Evolutionary conservation across 2,888 invertebrate genomes (phyloP).

Genomic region (Gerris lacustris): DNA sequence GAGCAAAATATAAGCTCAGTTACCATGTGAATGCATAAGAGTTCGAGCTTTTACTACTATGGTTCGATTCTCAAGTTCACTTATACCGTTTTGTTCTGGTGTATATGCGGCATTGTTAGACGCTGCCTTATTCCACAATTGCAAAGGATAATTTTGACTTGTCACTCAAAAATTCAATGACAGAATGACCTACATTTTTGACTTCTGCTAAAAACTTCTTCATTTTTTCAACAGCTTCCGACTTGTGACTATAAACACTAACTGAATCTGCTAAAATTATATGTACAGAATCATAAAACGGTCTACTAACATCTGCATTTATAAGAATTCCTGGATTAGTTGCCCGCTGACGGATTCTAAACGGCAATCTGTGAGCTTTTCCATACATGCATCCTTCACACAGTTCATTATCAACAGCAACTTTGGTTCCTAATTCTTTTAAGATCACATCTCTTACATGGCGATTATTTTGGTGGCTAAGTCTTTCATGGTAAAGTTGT

Average conservation of each 20-base stretch:
- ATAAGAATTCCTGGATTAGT: constrained; percentile 23
- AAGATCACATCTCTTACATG: too few relatives aligned
- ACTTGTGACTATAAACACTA: constrained; percentile 27
- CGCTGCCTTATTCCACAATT: constrained; percentile 18
- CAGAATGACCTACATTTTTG: too few relatives aligned
- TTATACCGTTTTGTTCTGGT: too few relatives aligned
- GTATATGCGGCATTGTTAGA: too few relatives aligned
- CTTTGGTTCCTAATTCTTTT: too few relatives aligned
- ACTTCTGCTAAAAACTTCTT: constrained; percentile 7
- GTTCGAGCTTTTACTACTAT: constrained; percentile 25
- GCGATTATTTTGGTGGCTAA: too few relatives aligned
- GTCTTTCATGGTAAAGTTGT: too few relatives aligned
- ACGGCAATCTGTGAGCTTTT: too few relatives aligned
- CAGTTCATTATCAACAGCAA: too few relatives aligned
- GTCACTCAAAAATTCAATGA: constrained; percentile 32
- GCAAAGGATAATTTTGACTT: constrained; percentile 27
- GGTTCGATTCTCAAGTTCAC: constrained; percentile 23
- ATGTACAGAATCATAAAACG: constrained; percentile 29
- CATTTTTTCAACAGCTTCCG: constrained; percentile 3
- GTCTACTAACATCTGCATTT: constrained; percentile 32
- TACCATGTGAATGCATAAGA: too few relatives aligned
- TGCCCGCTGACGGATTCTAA: constrained; percentile 17
- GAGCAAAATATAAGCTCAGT: too few relatives aligned
- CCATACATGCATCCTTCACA: too few relatives aligned
- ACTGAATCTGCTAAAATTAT: constrained; percentile 25